Conservation (phyloP, 2,113 vertebrate species). For the Lanius ludovicianus region DNA sequence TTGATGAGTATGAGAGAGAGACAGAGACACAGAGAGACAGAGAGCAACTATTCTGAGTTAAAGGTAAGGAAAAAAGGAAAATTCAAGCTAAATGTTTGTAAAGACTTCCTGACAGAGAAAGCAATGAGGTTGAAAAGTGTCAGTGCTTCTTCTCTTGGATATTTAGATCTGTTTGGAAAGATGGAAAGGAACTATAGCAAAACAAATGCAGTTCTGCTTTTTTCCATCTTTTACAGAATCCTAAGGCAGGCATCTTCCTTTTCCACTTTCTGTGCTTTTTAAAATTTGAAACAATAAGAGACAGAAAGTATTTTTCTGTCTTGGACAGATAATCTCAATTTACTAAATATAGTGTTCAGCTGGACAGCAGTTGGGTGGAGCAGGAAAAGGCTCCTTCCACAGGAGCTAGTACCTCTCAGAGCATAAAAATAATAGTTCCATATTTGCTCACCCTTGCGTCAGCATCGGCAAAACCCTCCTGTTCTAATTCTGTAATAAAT, state of each 20-base stretch:
- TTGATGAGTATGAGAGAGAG: neutral
- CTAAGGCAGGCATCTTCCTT: neutral
- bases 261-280: neutral
- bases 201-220: neutral
- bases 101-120: neutral
- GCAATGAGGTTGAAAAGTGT: neutral
- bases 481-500: neutral
- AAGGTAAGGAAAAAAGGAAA: neutral
- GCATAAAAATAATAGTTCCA: slow-evolving; percentile 17
- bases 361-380: slow-evolving; percentile 53
- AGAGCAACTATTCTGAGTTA: neutral
- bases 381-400: slow-evolving; percentile 55
- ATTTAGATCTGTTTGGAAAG: neutral
- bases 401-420: slow-evolving; percentile 3
- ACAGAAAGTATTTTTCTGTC: slow-evolving; percentile 43
- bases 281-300: slow-evolving; percentile 18
- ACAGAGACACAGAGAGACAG: neutral
- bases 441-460: neutral
- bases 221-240: neutral
- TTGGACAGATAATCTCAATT: slow-evolving; percentile 25
- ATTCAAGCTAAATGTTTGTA: neutral
- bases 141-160: neutral
- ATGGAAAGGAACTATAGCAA: neutral
- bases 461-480: neutral
- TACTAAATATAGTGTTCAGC: slow-evolving; percentile 47